Percentiles rank a stretch among this genome's conserved stretches.
phyloP scores from a whole-genome alignment of 2,113 vertebrate species.

The Pteruthius melanotis region DNA sequence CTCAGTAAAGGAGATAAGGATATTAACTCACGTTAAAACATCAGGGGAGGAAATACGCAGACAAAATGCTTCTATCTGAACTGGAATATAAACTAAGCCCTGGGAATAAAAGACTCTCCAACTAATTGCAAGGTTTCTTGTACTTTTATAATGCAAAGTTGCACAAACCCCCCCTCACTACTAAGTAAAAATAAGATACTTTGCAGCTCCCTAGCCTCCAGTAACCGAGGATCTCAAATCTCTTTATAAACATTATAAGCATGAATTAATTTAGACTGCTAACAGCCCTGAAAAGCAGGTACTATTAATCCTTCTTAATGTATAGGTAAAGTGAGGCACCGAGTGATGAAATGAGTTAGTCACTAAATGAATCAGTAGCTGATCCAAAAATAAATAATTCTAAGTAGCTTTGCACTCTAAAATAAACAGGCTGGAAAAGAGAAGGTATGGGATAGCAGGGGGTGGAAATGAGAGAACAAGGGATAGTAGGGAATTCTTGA shows the following conservation, averaged over 20 bases:
- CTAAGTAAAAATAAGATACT: slow-evolving; percentile 29
- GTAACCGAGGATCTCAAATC: slow-evolving; percentile 50
- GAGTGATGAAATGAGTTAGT: slow-evolving; percentile 55
- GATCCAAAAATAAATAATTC: slow-evolving; percentile 60
- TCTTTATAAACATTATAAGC: slow-evolving; percentile 50
- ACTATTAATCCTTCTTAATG: slow-evolving; percentile 61
- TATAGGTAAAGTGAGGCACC: slow-evolving; percentile 55
- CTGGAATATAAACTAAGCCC: neutral
- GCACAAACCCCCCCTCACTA: neutral
- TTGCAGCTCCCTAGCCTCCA: slow-evolving; percentile 13
- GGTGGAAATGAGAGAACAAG: neutral
- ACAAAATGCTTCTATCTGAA: neutral
- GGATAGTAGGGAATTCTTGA: neutral
- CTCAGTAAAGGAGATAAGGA: neutral
- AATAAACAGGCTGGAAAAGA: slow-evolving; percentile 31
- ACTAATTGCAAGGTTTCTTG: slow-evolving; percentile 10
- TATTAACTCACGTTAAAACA: slow-evolving; percentile 2
- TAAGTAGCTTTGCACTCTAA: slow-evolving; percentile 41
- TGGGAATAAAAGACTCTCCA: neutral
- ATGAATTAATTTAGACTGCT: slow-evolving; percentile 43
- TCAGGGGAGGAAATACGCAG: neutral
- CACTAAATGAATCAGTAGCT: slow-evolving; percentile 56
- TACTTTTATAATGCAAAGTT: slow-evolving; percentile 7
- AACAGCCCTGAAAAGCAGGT: slow-evolving; percentile 47
- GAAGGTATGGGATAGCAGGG: neutral